A percentile compares a stretch with the other conserved stretches of the same genome.
These are phyloP conservation scores for Osmoderma eremita DNA, from an alignment of 2,888 invertebrate genomes.

Conservation along the genomic window DNA sequence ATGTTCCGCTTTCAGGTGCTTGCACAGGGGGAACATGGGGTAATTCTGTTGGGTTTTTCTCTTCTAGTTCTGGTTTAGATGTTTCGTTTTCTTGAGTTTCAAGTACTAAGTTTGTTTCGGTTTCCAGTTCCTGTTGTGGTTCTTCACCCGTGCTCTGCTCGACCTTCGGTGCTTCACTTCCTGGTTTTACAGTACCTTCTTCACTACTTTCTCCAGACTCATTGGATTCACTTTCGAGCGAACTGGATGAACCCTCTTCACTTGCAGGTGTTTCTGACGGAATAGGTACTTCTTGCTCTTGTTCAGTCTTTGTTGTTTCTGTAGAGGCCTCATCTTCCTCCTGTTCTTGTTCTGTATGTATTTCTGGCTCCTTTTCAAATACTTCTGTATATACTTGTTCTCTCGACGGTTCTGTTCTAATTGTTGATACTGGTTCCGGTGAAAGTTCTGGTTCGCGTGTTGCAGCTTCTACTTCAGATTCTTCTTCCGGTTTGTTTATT, in stretches of 20 bases:
- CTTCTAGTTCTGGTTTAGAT: slow-evolving; percentile 32
- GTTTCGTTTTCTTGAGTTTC: slow-evolving; percentile 37
- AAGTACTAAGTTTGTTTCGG: slow-evolving; percentile 20
- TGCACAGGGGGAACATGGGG: slow-evolving; percentile 15
- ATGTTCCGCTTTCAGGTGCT: slow-evolving; percentile 16
- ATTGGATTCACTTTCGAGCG: background rate
- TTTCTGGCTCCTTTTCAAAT: slow-evolving; percentile 37
- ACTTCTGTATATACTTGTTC: slow-evolving; percentile 33
- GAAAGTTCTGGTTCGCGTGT: slow-evolving; percentile 31
- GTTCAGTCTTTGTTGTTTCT: slow-evolving; percentile 42
- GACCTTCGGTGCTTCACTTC: slow-evolving; percentile 9
- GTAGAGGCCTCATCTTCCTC: slow-evolving; percentile 30
- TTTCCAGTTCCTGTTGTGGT: slow-evolving; percentile 34
- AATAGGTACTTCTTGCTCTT: slow-evolving; percentile 13
- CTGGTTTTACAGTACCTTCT: slow-evolving; percentile 30
- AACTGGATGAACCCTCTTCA: background rate
- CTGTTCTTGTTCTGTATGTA: slow-evolving; percentile 11
- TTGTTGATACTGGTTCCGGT: background rate
- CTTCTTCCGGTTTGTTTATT: slow-evolving; percentile 10
- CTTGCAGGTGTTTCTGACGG: background rate
- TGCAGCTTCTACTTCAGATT: slow-evolving; percentile 34
- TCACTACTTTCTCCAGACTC: slow-evolving; percentile 10
- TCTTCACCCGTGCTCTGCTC: slow-evolving; percentile 36
- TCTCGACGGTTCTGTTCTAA: slow-evolving; percentile 22
- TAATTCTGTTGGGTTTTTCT: slow-evolving; percentile 36